Evolutionary conservation across 2,888 invertebrate genomes (phyloP).

Genomic region (Apamea sordens): DNA sequence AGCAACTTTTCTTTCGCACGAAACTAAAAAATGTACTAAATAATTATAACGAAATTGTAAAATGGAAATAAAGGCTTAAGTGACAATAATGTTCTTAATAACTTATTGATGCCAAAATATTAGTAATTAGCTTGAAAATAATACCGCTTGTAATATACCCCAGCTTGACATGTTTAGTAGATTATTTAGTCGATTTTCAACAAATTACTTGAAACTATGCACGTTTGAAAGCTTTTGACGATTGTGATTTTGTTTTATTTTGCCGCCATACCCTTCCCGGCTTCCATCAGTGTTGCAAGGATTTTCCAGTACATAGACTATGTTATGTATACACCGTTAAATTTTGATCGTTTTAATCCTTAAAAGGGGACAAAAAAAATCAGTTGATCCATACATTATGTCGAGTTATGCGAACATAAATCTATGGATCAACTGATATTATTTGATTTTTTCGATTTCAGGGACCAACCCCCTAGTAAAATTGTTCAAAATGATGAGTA

Average conservation of each 20-base stretch:
- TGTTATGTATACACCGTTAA: too few relatives aligned
- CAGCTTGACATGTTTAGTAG: slow-evolving; percentile 56
- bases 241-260: slow-evolving; percentile 90
- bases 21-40: slow-evolving; percentile 22
- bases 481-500: slow-evolving; percentile 5
- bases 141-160: slow-evolving; percentile 51
- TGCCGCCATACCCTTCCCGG: slow-evolving; percentile 71
- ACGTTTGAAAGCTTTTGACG: slow-evolving; percentile 91
- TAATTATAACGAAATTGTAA: not conserved
- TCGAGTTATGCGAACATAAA: too few relatives aligned
- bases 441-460: too few relatives aligned
- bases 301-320: slow-evolving; percentile 73
- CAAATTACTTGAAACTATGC: slow-evolving; percentile 73
- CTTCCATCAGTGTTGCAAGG: slow-evolving; percentile 79
- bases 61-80: slow-evolving; percentile 7
- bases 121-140: slow-evolving; percentile 42
- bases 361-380: too few relatives aligned
- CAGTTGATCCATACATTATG: too few relatives aligned
- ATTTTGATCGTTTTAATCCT: too few relatives aligned
- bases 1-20: slow-evolving; percentile 39
- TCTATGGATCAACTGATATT: too few relatives aligned
- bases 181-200: slow-evolving; percentile 63
- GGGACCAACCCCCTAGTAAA: too few relatives aligned
- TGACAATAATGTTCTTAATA: slow-evolving; percentile 11
- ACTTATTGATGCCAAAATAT: slow-evolving; percentile 28